Conservation (phyloP, 1,140 invertebrate genomes). For the Caenorhabditis brenneri region DNA sequence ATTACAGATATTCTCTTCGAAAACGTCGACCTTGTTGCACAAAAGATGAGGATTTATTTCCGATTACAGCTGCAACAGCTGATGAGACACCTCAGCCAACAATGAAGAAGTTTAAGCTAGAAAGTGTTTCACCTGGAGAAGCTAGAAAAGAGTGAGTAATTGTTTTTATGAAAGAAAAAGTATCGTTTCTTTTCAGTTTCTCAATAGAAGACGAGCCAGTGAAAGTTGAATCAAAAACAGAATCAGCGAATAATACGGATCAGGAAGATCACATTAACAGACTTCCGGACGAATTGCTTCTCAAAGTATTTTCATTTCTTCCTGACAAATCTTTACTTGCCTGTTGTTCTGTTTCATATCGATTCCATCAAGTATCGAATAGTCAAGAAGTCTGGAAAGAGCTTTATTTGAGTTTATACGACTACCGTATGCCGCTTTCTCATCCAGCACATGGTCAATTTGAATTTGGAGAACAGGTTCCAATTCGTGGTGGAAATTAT, state of each 20-base stretch:
- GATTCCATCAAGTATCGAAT: slow-evolving; percentile 67
- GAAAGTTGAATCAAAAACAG: slow-evolving; percentile 2
- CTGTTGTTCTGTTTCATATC: slow-evolving; percentile 53
- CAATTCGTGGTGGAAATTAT: slow-evolving; percentile 83
- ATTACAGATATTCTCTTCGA: slow-evolving; percentile 26
- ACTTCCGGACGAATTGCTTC: slow-evolving; percentile 66
- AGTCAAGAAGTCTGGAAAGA: slow-evolving; percentile 62
- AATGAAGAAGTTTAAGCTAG: slow-evolving; percentile 63
- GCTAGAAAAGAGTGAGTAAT: slow-evolving; percentile 54
- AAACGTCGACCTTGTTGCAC: slow-evolving; percentile 39
- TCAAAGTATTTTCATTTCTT: slow-evolving; percentile 58
- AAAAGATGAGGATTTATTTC: slow-evolving; percentile 35
- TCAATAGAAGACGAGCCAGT: background rate
- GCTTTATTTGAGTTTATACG: slow-evolving; percentile 71
- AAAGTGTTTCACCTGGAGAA: slow-evolving; percentile 64
- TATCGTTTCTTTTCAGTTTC: background rate
- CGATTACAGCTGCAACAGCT: slow-evolving; percentile 53
- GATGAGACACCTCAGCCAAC: slow-evolving; percentile 57
- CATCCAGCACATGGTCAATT: slow-evolving; percentile 87
- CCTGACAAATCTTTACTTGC: background rate
- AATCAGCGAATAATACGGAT: background rate
- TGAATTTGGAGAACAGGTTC: slow-evolving; percentile 87
- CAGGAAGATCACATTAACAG: slow-evolving; percentile 57
- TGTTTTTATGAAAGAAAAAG: slow-evolving; percentile 10
- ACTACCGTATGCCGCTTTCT: slow-evolving; percentile 92